phyloP scores from a whole-genome alignment of 2,113 vertebrate genomes.

The Gopherus evgoodei region DNA sequence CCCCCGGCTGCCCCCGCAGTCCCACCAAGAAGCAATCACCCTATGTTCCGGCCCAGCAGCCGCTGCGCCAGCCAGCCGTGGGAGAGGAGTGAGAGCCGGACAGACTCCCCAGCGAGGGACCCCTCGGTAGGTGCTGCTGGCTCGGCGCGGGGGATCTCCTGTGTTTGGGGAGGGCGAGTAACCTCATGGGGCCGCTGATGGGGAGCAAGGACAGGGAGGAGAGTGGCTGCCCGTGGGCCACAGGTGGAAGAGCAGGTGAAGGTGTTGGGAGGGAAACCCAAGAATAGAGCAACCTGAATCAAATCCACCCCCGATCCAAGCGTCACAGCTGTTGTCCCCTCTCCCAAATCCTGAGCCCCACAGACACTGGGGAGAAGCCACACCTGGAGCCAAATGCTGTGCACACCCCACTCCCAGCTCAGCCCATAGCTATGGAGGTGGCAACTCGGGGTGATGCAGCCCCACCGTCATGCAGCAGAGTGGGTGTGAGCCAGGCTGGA shows the following conservation, averaged over 20 bases:
- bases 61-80: slow-evolving; percentile 75
- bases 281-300: neutral
- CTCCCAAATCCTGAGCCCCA: neutral
- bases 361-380: neutral
- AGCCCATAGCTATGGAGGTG: neutral
- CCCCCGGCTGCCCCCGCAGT: slow-evolving; percentile 21
- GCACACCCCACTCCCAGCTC: neutral
- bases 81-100: slow-evolving; percentile 68
- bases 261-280: neutral
- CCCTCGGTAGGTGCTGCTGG: slow-evolving; percentile 57
- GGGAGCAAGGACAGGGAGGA: neutral
- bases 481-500: neutral
- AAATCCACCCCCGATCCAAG: neutral
- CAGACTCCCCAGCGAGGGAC: slow-evolving; percentile 32
- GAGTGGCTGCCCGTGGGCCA: neutral
- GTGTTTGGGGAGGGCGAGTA: neutral
- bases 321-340: neutral
- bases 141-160: accelerated
- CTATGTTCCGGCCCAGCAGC: slow-evolving; percentile 74
- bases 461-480: neutral
- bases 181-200: no score
- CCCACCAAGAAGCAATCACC: slow-evolving; percentile 51
- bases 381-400: neutral
- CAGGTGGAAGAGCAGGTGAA: neutral
- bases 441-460: neutral